phyloP scores from a whole-genome alignment of 2,888 invertebrate species.

The Eupeodes luniger region DNA sequence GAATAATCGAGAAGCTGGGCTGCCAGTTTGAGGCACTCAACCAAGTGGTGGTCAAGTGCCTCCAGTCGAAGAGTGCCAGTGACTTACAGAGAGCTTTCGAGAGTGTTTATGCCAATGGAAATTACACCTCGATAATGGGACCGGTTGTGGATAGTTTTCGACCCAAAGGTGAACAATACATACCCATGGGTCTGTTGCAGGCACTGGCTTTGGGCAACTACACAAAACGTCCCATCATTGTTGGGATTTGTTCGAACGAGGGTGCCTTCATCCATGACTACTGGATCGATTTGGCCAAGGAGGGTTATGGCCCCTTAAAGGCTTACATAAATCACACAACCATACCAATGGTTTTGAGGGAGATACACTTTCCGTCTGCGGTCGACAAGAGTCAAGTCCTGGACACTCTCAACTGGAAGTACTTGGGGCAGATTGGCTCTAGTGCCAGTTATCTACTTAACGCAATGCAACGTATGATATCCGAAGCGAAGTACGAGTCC shows the following conservation, averaged over 20 bases:
- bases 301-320: slow-evolving; percentile 85
- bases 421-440: slow-evolving; percentile 80
- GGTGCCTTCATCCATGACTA: slow-evolving; percentile 86
- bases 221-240: slow-evolving; percentile 87
- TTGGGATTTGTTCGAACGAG: slow-evolving; percentile 89
- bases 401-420: slow-evolving; percentile 82
- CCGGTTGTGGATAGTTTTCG: slow-evolving; percentile 86
- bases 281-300: slow-evolving; percentile 86
- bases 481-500: slow-evolving; percentile 82
- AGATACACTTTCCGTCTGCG: slow-evolving; percentile 82
- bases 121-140: slow-evolving; percentile 86
- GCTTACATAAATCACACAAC: slow-evolving; percentile 86
- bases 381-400: slow-evolving; percentile 77
- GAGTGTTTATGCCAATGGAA: slow-evolving; percentile 86
- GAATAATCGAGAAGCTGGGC: slow-evolving; percentile 85
- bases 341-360: slow-evolving; percentile 86
- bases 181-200: slow-evolving; percentile 83
- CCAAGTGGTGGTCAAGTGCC: slow-evolving; percentile 87
- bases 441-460: slow-evolving; percentile 80
- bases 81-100: slow-evolving; percentile 87
- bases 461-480: slow-evolving; percentile 82
- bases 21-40: slow-evolving; percentile 84
- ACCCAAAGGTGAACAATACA: slow-evolving; percentile 77
- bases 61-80: slow-evolving; percentile 86
- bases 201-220: slow-evolving; percentile 85